Base-by-base conservation (phyloP, 2,113 vertebrate species). In the Sorex fumeus region DNA sequence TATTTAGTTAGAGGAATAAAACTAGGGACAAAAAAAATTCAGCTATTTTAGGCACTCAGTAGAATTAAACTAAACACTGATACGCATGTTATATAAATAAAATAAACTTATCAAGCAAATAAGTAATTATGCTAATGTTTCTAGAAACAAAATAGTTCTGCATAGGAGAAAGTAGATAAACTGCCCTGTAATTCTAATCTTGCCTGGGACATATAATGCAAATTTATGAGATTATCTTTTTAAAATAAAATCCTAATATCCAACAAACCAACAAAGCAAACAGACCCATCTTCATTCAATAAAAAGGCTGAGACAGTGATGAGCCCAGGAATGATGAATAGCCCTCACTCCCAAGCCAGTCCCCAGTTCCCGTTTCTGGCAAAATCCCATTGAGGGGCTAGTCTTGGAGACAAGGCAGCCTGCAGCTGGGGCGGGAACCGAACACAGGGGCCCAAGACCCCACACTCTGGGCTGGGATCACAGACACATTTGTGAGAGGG, bases 141-240 rank as follows among this genome's bases (percentile, higher is more conserved):
- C 71, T 43, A 67, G 47, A 7, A 66, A 87, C 16, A 40, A 84
- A 91, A 74, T 36, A 19, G 43, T 75, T 74, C 70, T 30, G 45
- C 16, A 3, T 60, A 75, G 81, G 75, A 82, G 28, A n/a, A 13
- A 57, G 53, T 3, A 19, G 19, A 57, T 19, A 67, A 82, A 91
- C 81, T 25, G 53, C 12, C 43, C 64, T 62, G 36, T 81, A n/a
- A 84, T 80, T 62, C 84, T 86, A 45, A 92, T 76, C 71, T 40
- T 88, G 47, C 84, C 82, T 70, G 69, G 18, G 13, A 19, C 18
- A 53, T 53, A 53, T 53, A 53, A 19, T 53, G 18, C 53, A 53
- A 53, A 53, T 60, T 60, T 60, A 60, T 60, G 57, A 60, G 57
- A 60, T 23, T 60, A 21, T 60, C 18, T 60, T 60, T 60, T 23